These are phyloP conservation scores for Thinocorus orbignyianus DNA, from an alignment of 2,113 vertebrate genomes.

Conservation along the genomic window DNA sequence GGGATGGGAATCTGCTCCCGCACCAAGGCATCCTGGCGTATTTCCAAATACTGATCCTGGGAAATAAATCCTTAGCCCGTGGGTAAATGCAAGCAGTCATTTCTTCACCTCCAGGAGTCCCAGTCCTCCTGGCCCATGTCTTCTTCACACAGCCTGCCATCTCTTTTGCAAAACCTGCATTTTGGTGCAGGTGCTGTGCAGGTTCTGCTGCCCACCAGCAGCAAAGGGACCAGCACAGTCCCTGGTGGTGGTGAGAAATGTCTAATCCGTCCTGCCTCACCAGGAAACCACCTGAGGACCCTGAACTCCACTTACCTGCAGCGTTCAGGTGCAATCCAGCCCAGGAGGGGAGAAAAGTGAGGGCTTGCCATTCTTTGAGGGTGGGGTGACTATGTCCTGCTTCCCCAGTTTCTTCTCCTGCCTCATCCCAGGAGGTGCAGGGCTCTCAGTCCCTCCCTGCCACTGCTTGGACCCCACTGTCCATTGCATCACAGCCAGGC, in stretches of 20 bases:
- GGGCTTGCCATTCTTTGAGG: fast-evolving
- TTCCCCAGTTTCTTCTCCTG: neutral
- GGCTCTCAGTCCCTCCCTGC: neutral
- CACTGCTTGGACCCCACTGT: neutral
- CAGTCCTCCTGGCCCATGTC: neutral
- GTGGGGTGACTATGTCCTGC: neutral
- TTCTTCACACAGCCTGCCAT: fast-evolving
- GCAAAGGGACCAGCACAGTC: neutral
- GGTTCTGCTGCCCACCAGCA: neutral
- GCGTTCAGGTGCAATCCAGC: neutral
- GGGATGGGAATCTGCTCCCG: neutral
- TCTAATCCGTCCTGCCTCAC: neutral
- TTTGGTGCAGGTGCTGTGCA: neutral
- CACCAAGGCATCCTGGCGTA: fast-evolving
- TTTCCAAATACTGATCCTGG: neutral
- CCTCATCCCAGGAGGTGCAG: neutral
- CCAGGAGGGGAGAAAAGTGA: fast-evolving
- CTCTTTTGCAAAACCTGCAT: neutral
- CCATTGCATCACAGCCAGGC: neutral
- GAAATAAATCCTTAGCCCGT: neutral
- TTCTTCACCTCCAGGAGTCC: neutral
- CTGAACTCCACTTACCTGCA: neutral
- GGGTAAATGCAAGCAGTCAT: neutral
- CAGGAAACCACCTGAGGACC: neutral
- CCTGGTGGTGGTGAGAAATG: neutral